A percentile compares a stretch with the other conserved stretches of the same genome.
Evolutionary conservation across 2,888 invertebrate genomes (phyloP).

Genomic region (Nomada lathburiana): DNA sequence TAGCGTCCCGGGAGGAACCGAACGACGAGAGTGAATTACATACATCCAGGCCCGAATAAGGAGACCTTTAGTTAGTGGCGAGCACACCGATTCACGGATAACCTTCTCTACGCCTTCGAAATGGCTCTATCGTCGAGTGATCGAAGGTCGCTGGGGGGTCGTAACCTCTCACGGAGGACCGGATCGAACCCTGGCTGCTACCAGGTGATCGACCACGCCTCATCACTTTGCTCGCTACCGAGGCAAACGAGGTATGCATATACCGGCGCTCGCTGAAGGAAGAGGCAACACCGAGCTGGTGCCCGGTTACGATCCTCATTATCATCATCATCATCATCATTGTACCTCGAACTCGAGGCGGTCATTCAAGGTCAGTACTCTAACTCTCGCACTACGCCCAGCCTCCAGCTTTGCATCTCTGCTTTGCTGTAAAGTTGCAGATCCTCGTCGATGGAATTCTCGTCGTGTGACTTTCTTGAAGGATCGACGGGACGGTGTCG

Average conservation of each 20-base stretch:
- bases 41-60: slow-evolving; percentile 30
- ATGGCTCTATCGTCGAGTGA: slow-evolving; percentile 76
- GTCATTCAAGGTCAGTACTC: slow-evolving; percentile 73
- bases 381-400: slow-evolving; percentile 34
- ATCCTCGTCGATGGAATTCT: slow-evolving; percentile 10
- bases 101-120: slow-evolving; percentile 72
- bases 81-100: slow-evolving; percentile 56
- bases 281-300: slow-evolving; percentile 59
- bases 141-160: slow-evolving; percentile 74
- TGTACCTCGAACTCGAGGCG: slow-evolving; percentile 57
- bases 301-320: slow-evolving; percentile 60
- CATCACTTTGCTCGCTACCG: slow-evolving; percentile 80
- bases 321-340: slow-evolving; percentile 57
- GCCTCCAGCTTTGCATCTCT: slow-evolving; percentile 26
- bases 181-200: slow-evolving; percentile 78
- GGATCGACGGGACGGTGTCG: not conserved
- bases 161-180: slow-evolving; percentile 76
- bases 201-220: slow-evolving; percentile 83
- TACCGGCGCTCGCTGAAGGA: slow-evolving; percentile 55
- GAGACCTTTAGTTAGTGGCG: slow-evolving; percentile 51
- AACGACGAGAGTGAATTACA: slow-evolving; percentile 15
- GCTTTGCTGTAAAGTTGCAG: slow-evolving; percentile 21
- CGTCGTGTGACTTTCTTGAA: not conserved
- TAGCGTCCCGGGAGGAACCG: not conserved
- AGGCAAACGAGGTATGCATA: slow-evolving; percentile 56